Evolutionary conservation across 2,797 vertebrate species (phyloP).

Genomic region (Brotogeris chrysoptera): DNA sequence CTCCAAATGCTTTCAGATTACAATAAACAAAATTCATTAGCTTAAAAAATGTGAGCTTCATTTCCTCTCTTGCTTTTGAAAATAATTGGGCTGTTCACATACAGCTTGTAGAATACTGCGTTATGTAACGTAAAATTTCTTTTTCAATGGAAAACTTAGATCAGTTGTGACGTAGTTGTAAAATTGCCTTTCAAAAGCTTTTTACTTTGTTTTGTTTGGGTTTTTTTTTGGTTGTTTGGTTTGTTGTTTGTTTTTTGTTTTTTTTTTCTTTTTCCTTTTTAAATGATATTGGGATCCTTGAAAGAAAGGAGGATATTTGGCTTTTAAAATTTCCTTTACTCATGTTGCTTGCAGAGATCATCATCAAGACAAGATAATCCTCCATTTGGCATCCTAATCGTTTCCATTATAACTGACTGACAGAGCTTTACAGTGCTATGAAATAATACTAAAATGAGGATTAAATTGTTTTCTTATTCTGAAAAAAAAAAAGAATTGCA

Average conservation of each 20-base stretch:
- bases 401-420: constrained; percentile 20
- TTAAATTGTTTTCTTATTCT: background rate
- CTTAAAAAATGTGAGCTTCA: background rate
- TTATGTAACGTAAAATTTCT: constrained; percentile 1
- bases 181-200: background rate
- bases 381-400: constrained; percentile 25
- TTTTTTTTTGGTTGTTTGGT: too few relatives aligned
- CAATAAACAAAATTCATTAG: constrained; percentile 43
- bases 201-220: background rate
- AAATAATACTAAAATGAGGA: background rate
- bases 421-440: background rate
- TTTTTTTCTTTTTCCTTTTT: background rate
- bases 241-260: too few relatives aligned
- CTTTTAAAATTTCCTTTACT: background rate
- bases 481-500: background rate
- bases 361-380: constrained; percentile 26
- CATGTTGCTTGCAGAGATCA: background rate
- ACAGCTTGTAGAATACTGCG: background rate
- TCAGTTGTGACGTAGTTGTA: background rate
- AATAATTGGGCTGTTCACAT: constrained; percentile 22
- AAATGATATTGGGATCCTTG: background rate
- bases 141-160: background rate
- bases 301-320: background rate
- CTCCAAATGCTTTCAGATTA: constrained; percentile 49
- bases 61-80: background rate